A percentile compares a stretch with the other conserved stretches of the same genome.
Conservation (phyloP, 2,888 invertebrate genomes). For the Hetaerina titia region DNA sequence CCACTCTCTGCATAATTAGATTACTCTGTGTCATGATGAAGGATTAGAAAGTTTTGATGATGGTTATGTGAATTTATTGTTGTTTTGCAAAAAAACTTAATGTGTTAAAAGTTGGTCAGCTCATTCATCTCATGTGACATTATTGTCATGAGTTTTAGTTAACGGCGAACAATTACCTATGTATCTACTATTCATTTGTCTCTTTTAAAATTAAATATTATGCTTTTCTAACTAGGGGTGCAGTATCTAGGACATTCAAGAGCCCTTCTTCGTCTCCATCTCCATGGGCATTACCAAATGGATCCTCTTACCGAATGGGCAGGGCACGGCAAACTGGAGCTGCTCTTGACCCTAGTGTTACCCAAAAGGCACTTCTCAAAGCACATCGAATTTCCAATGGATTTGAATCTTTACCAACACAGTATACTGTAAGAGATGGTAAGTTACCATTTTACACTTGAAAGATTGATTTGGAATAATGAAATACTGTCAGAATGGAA, state of each 20-base stretch:
- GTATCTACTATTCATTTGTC: too few relatives aligned
- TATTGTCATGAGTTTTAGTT: background rate
- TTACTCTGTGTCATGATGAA: too few relatives aligned
- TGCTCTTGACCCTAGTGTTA: slow-evolving; percentile 86
- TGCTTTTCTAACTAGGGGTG: slow-evolving; percentile 80
- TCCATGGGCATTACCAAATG: slow-evolving; percentile 9
- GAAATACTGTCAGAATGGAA: background rate
- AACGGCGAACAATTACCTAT: background rate
- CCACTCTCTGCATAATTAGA: too few relatives aligned
- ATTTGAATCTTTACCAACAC: background rate
- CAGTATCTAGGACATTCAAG: slow-evolving; percentile 86
- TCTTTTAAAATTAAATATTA: background rate
- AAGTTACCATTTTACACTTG: background rate
- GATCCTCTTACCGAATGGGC: slow-evolving; percentile 82
- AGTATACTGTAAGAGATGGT: slow-evolving; percentile 39
- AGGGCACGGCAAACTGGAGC: slow-evolving; percentile 80
- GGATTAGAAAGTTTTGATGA: too few relatives aligned
- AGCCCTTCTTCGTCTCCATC: slow-evolving; percentile 74
- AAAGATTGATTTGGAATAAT: background rate
- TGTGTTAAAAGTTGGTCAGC: too few relatives aligned
- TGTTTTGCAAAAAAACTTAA: too few relatives aligned
- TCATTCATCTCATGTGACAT: too few relatives aligned
- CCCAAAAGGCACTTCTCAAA: slow-evolving; percentile 84
- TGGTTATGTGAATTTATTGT: too few relatives aligned
- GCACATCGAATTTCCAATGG: slow-evolving; percentile 59